Evolutionary conservation across 2,888 invertebrate genomes (phyloP).

Genomic region (Dexiosoma caninum): DNA sequence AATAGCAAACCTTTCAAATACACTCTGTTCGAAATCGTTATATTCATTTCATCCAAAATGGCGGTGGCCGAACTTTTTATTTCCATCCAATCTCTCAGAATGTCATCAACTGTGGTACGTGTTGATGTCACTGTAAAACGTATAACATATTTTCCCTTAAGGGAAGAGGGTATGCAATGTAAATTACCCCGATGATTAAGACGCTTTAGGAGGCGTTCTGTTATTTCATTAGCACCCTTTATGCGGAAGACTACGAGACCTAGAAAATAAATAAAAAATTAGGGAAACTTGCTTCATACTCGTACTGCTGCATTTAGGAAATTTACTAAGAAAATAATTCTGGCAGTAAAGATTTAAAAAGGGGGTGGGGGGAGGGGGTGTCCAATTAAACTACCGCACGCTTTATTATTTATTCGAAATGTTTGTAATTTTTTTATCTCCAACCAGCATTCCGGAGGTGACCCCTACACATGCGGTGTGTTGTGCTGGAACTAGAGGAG

Average conservation of each 20-base stretch:
- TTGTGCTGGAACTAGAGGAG: too few species aligned
- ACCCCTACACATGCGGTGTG: too few species aligned
- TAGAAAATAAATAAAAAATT: constrained; percentile 68
- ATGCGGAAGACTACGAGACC: constrained; percentile 95
- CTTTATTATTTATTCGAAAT: too few species aligned
- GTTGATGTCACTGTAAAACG: constrained; percentile 94
- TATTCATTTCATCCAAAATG: constrained; percentile 83
- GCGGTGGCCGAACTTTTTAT: constrained; percentile 86
- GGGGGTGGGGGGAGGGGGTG: too few species aligned
- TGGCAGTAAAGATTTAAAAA: too few species aligned
- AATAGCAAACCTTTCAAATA: constrained; percentile 83
- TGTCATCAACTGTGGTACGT: constrained; percentile 87
- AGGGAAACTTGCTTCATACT: too few species aligned
- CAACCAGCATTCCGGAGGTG: too few species aligned
- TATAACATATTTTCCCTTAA: constrained; percentile 93
- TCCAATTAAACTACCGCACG: too few species aligned
- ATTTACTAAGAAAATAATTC: too few species aligned
- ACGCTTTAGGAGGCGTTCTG: constrained; percentile 91
- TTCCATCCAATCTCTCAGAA: constrained; percentile 91
- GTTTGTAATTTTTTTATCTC: too few species aligned
- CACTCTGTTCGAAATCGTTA: constrained; percentile 81
- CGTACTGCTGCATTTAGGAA: too few species aligned
- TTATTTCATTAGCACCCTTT: constrained; percentile 89
- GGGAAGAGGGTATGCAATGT: constrained; percentile 95
- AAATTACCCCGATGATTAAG: constrained; percentile 92